Conservation (phyloP, 2,113 vertebrate species). For the Xyrauchen texanus region DNA sequence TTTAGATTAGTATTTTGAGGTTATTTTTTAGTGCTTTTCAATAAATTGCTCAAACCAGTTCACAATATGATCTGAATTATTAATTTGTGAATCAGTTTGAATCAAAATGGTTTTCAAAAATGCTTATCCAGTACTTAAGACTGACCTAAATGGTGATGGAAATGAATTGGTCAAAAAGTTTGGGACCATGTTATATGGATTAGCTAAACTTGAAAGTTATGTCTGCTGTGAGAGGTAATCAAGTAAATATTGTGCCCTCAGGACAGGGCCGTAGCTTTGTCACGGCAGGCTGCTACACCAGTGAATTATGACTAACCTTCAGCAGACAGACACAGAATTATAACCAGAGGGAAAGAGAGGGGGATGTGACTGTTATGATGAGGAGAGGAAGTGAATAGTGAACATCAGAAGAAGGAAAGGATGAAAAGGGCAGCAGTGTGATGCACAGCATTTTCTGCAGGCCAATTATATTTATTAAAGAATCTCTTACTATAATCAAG, state of each 20-base stretch:
- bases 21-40: no score
- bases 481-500: conserved; percentile 23
- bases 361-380: background rate
- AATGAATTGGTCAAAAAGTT: no score
- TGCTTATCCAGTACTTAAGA: no score
- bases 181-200: background rate
- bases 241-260: conserved; percentile 6
- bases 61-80: no score
- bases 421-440: conserved; percentile 14
- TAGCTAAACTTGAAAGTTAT: background rate
- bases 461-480: conserved; percentile 21
- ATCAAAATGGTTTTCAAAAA: no score
- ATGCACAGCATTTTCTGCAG: conserved; percentile 16
- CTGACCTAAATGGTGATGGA: no score
- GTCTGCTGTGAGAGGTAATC: background rate
- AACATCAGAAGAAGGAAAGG: conserved; percentile 1
- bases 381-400: background rate
- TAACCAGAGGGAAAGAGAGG: background rate
- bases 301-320: conserved; percentile 46
- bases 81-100: no score
- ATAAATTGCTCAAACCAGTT: no score
- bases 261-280: conserved; percentile 2
- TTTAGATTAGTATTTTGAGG: background rate
- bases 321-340: conserved; percentile 28
- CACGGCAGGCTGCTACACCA: conserved; percentile 22